These are phyloP conservation scores for Calameuta idolon DNA, from an alignment of 2,888 invertebrate species.

Conservation along the genomic window DNA sequence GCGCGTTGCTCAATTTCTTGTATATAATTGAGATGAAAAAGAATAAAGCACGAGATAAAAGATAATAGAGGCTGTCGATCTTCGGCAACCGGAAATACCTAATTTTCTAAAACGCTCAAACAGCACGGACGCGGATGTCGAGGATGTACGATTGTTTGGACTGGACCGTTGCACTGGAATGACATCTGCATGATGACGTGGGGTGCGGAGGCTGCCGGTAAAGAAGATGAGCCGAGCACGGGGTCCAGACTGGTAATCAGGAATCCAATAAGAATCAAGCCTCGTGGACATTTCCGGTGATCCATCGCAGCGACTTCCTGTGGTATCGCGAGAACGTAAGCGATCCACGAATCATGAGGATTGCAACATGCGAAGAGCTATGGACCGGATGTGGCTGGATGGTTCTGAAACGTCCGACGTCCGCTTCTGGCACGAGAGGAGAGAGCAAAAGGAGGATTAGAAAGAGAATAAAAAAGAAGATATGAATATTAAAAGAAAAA, in stretches of 20 bases:
- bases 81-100: not conserved
- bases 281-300: not conserved
- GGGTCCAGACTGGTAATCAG: not conserved
- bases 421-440: not conserved
- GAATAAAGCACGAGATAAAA: not conserved
- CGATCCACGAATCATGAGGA: not conserved
- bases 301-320: constrained; percentile 1
- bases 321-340: not conserved
- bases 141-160: not conserved
- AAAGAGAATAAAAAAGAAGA: not conserved
- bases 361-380: constrained; percentile 3
- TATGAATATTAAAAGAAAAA: not conserved
- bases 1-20: not conserved
- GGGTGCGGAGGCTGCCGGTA: not conserved
- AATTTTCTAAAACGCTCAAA: not conserved
- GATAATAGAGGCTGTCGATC: not conserved
- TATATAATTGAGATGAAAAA: not conserved
- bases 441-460: not conserved
- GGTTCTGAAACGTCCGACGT: not conserved
- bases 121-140: not conserved
- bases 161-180: not conserved
- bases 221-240: not conserved
- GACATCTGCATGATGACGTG: not conserved
- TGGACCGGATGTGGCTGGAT: constrained; percentile 1
- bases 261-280: not conserved